Base-by-base conservation (phyloP, 2,888 invertebrate genomes). In the Alviniconcha strummeri region DNA sequence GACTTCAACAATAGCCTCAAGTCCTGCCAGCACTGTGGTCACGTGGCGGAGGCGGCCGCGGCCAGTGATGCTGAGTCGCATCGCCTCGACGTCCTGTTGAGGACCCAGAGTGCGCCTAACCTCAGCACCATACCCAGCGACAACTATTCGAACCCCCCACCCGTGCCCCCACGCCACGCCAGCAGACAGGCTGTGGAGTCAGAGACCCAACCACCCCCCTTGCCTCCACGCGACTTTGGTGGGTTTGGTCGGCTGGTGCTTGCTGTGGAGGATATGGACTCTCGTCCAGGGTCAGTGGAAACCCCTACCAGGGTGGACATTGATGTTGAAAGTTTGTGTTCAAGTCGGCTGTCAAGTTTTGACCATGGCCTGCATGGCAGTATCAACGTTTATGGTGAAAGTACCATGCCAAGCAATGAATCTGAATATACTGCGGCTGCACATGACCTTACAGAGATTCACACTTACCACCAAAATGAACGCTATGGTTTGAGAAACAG, bases 1-100 rank as follows among this genome's bases (percentile, higher is more conserved):
- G 90, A 89, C 52, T 87, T 88, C 52, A 86, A 87, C 6, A 52
- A 82, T 36, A 36, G 71, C 54, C 67, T n/a, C 55, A 76, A 36
- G n/a, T 64, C 52, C 5, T 76, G 82, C 56, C 74, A 74, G 5
- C 9, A 64, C 8, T 76, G 82, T 67, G 77, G 77, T 1, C 57
- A 15, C 5, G 57, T 5, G 13, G 60, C 55, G 15, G 9, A 13
- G 11, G 52, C 13, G 52, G 8, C n/a, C 55, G 11, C 52, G 56
- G 56, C 5, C 52, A 8, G 55, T 9, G 11, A 67, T 8, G 60
- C 13, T 17, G 76, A 54, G 7, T 57, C 9, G 19, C 17, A 19
- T 55, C 15, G 17, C 17, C 15, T 60, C 13, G 57, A 57, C 0
- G 36, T 64, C 11, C 82, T 77, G 5, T 56, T 82, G 5, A 6